These are phyloP conservation scores for Perodicticus potto DNA, from an alignment of 2,797 vertebrate species.

Conservation along the genomic window DNA sequence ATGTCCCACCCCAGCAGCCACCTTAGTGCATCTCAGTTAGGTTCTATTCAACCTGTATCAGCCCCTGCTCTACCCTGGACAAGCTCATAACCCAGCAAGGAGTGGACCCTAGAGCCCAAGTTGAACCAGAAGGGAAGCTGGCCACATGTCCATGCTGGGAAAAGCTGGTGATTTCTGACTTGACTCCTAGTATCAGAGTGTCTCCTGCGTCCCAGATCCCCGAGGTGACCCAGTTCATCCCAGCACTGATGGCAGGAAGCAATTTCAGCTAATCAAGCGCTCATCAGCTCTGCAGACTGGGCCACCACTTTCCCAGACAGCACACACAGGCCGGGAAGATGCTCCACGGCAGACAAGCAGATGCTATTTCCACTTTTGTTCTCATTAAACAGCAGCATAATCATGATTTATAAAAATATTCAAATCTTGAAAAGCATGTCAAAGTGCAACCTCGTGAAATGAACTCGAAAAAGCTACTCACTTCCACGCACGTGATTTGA, in stretches of 20 bases:
- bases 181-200: neutral
- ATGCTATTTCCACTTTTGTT: constrained; percentile 78
- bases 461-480: constrained; percentile 58
- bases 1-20: neutral
- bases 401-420: constrained; percentile 81
- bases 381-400: constrained; percentile 76
- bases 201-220: neutral
- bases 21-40: neutral
- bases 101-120: neutral
- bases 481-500: neutral
- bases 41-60: neutral
- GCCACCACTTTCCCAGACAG: constrained; percentile 75
- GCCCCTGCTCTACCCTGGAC: neutral
- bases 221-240: constrained; percentile 64
- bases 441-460: constrained; percentile 70
- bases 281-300: constrained; percentile 72
- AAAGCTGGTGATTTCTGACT: neutral
- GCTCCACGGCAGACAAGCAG: constrained; percentile 62
- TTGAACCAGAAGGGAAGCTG: neutral
- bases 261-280: constrained; percentile 80
- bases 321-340: constrained; percentile 64
- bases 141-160: fast-evolving
- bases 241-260: constrained; percentile 71
- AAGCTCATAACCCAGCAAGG: neutral
- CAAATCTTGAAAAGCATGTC: constrained; percentile 77